Evolutionary conservation across 2,888 invertebrate genomes (phyloP), one percentile per base, ranked within the genome.

Genomic region (Brassicogethes aeneus): DNA sequence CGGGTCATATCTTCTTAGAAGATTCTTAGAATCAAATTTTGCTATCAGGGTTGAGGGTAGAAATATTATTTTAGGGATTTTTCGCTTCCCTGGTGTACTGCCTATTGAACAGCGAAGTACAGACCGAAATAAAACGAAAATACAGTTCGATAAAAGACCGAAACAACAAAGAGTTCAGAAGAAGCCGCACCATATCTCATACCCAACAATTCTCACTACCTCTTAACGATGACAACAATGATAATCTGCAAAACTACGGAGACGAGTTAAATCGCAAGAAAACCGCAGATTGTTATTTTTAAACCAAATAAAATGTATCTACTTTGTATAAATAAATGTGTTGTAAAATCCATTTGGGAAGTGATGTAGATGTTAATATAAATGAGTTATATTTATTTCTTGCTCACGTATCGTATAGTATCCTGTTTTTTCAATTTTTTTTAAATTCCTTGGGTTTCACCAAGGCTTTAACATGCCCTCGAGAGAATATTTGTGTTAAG

Each of bases 21-120:
- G n/a, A n/a, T n/a, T n/a, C n/a, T n/a, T n/a, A n/a, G n/a, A n/a
- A n/a, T n/a, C n/a, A n/a, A n/a, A n/a, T n/a, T n/a, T n/a, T n/a
- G n/a, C n/a, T n/a, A n/a, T n/a, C n/a, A n/a, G n/a, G n/a, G n/a
- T n/a, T n/a, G n/a, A n/a, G n/a, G n/a, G n/a, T n/a, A n/a, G n/a
- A 29, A 15, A 16, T 35, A 29, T 38, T 37, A 16, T 34, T 62
- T 40, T 60, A 80, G 80, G 80, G 80, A 10, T 71, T 75, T 33
- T 72, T 79, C 43, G 76, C 80, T 17, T 76, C 79, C 2, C 55
- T 80, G 3, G 66, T 80, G 3, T 81, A 80, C 57, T 81, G 81
- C 56, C 68, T 81, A 40, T 53, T 79, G 44, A 80, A 81, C 53
- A 72, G 72, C 30, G 80, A 81, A 62, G 80, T 80, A 1, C 66